Conservation (phyloP, 2,113 vertebrate species). For the Actenoides hombroni region DNA sequence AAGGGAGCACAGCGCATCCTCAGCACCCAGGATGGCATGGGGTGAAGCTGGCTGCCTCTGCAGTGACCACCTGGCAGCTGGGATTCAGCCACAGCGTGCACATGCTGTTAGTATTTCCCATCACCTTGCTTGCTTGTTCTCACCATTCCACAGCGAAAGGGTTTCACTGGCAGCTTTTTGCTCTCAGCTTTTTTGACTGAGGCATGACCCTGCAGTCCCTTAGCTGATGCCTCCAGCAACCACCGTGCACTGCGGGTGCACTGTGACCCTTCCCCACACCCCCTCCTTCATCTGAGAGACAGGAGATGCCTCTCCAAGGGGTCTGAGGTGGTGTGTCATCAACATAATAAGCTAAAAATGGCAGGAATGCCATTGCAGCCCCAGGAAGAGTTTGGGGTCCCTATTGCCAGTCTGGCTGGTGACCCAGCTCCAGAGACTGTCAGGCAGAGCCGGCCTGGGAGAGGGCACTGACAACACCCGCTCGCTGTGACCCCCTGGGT, state of each 20-base stretch:
- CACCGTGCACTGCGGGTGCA: fast-evolving
- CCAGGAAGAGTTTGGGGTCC: neutral
- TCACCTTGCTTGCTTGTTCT: neutral
- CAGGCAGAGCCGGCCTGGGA: neutral
- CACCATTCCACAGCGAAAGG: too few species aligned
- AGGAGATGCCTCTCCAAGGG: neutral
- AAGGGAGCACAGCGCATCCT: neutral
- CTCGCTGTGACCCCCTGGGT: fast-evolving
- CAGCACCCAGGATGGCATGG: fast-evolving
- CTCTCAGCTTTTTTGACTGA: neutral
- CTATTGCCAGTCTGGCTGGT: neutral
- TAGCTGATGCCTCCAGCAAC: neutral
- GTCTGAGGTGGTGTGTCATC: neutral
- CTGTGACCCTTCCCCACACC: neutral
- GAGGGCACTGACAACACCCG: neutral
- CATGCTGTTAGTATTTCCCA: fast-evolving
- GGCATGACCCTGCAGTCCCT: neutral
- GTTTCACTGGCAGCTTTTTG: neutral
- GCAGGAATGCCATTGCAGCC: neutral
- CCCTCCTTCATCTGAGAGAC: neutral
- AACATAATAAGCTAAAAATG: neutral
- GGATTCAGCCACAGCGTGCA: neutral
- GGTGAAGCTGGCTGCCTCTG: neutral
- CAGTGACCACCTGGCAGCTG: fast-evolving
- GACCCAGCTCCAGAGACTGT: neutral